A percentile compares a stretch with the other conserved stretches of the same genome.
Conservation (phyloP, 2,113 vertebrate genomes). For the Cheirogaleus medius region DNA sequence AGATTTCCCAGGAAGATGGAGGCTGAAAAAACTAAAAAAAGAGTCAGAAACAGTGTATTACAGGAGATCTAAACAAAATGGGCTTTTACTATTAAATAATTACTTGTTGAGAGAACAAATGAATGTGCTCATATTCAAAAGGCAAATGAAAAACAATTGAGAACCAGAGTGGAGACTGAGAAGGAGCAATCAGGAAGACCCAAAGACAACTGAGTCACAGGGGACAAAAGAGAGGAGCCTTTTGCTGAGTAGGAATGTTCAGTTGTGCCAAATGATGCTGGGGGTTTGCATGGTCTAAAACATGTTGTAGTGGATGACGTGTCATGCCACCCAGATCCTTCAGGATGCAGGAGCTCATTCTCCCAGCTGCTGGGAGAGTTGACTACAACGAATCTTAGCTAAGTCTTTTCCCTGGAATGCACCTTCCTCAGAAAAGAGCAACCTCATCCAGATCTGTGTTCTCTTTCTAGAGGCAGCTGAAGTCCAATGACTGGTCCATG, state of each 20-base stretch:
- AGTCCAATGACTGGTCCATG: background rate
- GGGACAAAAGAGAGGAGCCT: background rate
- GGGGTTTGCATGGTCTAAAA: background rate
- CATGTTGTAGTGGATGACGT: no score
- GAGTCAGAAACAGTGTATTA: background rate
- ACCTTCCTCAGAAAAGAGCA: background rate
- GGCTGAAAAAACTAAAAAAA: background rate
- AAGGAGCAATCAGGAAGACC: background rate
- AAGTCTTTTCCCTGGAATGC: background rate
- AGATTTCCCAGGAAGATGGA: background rate
- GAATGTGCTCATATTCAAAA: background rate
- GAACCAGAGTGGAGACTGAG: background rate
- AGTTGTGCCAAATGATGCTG: background rate
- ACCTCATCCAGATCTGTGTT: background rate
- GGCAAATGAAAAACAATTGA: background rate
- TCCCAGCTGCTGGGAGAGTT: background rate
- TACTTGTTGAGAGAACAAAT: background rate
- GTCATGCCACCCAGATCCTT: background rate
- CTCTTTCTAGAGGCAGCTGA: background rate
- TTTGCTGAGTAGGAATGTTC: background rate
- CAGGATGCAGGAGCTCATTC: background rate
- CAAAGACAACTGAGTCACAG: background rate
- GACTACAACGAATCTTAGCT: background rate
- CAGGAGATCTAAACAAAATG: background rate
- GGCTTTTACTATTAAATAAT: background rate